Base-by-base conservation (phyloP, 2,113 vertebrate genomes). In the Mustela nigripes region DNA sequence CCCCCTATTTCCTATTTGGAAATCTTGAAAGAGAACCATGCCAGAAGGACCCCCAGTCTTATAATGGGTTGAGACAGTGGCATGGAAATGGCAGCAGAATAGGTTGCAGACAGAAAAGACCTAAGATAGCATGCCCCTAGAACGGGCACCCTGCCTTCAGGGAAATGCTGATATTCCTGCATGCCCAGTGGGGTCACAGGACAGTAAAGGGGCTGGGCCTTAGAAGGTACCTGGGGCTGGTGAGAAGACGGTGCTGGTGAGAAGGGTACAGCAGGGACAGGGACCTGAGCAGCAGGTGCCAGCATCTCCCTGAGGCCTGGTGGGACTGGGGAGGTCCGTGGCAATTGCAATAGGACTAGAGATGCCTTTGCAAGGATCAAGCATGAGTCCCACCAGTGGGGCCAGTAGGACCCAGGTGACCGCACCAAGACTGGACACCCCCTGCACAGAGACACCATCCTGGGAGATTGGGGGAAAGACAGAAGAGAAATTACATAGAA, bases 401-500 rank as follows among this genome's bases (percentile, higher is more conserved):
- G 39, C 26, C 56, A 22, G 24, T 31, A 48, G 18, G 56, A 45
- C 15, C 36, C 74, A 73, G 65, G 50, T 4, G 5, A 81, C 6
- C 24, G 15, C 1, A 31, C 12, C 2, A 26, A 81, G 16, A 67
- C 16, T 0, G 3, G 42, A 45, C 18, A 1, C 45, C 24, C 19
- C 26, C 18, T 14, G 26, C n/a, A 18, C 0, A 2, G 16, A 45
- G 87, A 45, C 24, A 4, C 19, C 56, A 12, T 53, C 48, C 39
- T 21, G 4, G 58, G 33, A 39, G 36, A 31, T 0, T 5, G 3
- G 11, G 5, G 16, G 36, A 53, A 24, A 42, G 31, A 24, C 0
- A 48, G 9, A 42, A 14, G 28, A 58, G 21, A 60, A 50, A 26
- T 4, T 18, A 12, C 10, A 42, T n/a, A 65, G 74, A 50, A 9